These are phyloP conservation scores for Pseudococcus viburni DNA, from an alignment of 2,888 invertebrate species.

Conservation along the genomic window DNA sequence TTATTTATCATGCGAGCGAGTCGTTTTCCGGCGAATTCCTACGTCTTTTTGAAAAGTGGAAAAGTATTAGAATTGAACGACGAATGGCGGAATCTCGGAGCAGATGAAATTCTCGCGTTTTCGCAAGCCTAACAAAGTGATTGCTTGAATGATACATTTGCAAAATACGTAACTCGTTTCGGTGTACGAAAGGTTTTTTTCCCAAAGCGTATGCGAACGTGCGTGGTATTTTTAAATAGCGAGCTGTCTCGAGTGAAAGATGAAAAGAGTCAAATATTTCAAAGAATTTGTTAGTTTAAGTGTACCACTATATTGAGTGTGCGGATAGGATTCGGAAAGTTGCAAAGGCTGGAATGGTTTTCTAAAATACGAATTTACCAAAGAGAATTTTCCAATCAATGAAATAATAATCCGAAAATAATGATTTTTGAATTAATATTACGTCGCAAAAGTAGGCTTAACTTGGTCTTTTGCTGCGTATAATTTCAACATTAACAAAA, in stretches of 20 bases:
- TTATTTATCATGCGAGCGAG: not conserved
- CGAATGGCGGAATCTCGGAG: not conserved
- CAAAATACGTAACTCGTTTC: not conserved
- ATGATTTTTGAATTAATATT: constrained; percentile 28
- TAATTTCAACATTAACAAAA: not conserved
- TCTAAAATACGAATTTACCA: too few relatives aligned
- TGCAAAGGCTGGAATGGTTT: not conserved
- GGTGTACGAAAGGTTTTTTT: not conserved
- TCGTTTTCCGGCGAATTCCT: not conserved
- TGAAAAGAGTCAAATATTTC: not conserved
- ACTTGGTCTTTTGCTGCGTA: not conserved
- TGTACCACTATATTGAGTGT: not conserved
- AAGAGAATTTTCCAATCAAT: not conserved
- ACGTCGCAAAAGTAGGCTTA: not conserved
- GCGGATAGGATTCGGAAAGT: not conserved
- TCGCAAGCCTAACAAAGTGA: not conserved
- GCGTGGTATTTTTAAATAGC: constrained; percentile 20
- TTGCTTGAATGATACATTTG: constrained; percentile 3
- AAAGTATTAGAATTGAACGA: not conserved
- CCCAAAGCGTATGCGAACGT: not conserved
- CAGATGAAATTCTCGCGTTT: not conserved
- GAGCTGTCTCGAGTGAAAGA: not conserved
- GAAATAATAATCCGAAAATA: constrained; percentile 17
- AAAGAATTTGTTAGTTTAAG: constrained; percentile 20
- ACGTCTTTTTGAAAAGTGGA: not conserved